phyloP scores from a whole-genome alignment of 2,888 invertebrate genomes.

The Junonia oenone region DNA sequence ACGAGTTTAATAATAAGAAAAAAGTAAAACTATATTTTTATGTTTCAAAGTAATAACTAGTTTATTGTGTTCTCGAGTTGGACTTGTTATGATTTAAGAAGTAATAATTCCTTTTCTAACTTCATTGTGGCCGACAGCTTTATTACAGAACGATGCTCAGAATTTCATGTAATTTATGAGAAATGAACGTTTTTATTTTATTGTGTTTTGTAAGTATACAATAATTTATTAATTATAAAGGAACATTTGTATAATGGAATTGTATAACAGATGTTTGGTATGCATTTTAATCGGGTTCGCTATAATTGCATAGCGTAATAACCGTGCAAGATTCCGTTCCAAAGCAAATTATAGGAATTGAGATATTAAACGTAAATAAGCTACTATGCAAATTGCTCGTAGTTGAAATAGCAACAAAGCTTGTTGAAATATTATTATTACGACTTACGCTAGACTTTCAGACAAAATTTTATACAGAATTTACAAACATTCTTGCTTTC shows the following conservation, averaged over 20 bases:
- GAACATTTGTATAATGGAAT: neutral
- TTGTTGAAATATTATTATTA: neutral
- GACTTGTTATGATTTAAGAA: too few relatives aligned
- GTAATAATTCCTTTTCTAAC: too few relatives aligned
- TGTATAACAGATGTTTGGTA: neutral
- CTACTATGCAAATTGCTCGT: neutral
- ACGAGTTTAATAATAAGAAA: neutral
- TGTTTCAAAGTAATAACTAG: too few relatives aligned
- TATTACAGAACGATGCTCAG: too few relatives aligned
- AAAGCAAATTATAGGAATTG: conserved; percentile 9
- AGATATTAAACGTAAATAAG: conserved; percentile 10
- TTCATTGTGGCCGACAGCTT: too few relatives aligned
- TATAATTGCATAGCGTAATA: conserved; percentile 8
- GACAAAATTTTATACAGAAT: neutral
- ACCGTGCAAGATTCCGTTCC: conserved; percentile 6
- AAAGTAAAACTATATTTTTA: neutral
- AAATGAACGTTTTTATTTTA: neutral
- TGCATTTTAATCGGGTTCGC: conserved; percentile 6
- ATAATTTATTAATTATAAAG: neutral
- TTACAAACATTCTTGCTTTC: neutral
- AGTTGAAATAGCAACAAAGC: neutral
- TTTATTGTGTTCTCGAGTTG: too few relatives aligned
- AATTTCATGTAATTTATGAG: too few relatives aligned
- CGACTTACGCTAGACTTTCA: too few relatives aligned
- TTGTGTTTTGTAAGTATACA: neutral